Percentiles rank a stretch among this genome's conserved stretches.
phyloP scores from a whole-genome alignment of 2,888 invertebrate genomes.

The Dasysyrphus albostriatus region DNA sequence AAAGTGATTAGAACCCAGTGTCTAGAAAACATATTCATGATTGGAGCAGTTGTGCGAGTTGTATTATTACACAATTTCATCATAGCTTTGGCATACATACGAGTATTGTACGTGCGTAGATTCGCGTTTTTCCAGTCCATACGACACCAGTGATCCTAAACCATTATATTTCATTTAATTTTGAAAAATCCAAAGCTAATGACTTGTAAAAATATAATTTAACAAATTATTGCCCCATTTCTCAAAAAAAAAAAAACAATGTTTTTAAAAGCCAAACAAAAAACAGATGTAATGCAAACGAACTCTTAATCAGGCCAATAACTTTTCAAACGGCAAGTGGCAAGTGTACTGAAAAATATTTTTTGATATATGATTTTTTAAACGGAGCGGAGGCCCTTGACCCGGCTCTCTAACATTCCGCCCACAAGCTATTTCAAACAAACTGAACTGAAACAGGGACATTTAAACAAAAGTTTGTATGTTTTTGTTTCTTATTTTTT shows the following conservation, averaged over 20 bases:
- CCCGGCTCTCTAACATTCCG: constrained; percentile 13
- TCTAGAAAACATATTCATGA: not conserved
- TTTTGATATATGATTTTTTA: constrained; percentile 25
- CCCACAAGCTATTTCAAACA: constrained; percentile 16
- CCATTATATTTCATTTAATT: not conserved
- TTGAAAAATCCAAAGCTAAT: constrained; percentile 2
- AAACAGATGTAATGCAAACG: constrained; percentile 25
- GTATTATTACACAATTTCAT: not conserved
- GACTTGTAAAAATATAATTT: constrained; percentile 17
- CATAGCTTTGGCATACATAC: not conserved
- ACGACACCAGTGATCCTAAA: constrained; percentile 13
- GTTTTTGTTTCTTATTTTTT: not conserved
- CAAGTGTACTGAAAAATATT: not conserved
- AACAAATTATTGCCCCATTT: constrained; percentile 29
- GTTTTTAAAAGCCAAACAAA: not conserved
- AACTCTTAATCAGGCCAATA: constrained; percentile 40
- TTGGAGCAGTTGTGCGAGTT: too few relatives aligned
- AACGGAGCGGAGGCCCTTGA: constrained; percentile 33
- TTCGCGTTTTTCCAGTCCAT: not conserved
- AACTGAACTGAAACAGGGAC: constrained; percentile 18
- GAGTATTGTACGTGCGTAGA: not conserved
- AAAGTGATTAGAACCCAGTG: not conserved
- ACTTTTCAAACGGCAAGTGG: constrained; percentile 17
- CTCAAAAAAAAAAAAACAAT: not conserved
- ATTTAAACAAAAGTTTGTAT: constrained; percentile 23